Evolutionary conservation across 2,113 vertebrate species (phyloP).

Genomic region (Urocolius indicus): DNA sequence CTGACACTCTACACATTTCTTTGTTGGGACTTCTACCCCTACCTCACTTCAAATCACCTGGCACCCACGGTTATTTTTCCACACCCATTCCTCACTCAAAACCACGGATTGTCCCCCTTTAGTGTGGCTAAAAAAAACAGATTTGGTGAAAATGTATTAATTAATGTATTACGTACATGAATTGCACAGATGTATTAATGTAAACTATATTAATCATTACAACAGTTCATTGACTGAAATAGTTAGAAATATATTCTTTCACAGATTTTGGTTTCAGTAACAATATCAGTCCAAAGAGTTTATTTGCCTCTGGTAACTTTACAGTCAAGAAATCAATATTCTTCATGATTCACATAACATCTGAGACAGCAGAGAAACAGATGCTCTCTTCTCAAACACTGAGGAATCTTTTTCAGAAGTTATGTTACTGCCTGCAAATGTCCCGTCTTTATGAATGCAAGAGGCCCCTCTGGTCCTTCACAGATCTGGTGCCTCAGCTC

Average conservation of each 20-base stretch:
- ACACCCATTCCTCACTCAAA: neutral
- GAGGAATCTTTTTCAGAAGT: neutral
- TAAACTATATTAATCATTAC: neutral
- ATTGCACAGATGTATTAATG: too few relatives aligned
- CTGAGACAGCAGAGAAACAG: neutral
- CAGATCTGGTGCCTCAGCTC: neutral
- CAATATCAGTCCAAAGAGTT: neutral
- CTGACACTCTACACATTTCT: neutral
- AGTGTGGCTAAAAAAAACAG: neutral
- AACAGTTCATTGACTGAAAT: neutral
- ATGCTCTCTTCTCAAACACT: neutral
- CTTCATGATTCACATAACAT: rapidly evolving
- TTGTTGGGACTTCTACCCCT: neutral
- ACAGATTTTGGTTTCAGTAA: neutral
- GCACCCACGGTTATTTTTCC: neutral
- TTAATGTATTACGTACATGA: neutral
- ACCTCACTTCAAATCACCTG: neutral
- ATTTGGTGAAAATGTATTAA: neutral
- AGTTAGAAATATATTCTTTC: neutral
- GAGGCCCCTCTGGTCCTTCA: neutral
- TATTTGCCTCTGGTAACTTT: neutral
- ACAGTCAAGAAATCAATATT: neutral
- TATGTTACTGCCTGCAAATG: neutral
- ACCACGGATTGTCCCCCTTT: neutral
- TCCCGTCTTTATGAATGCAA: neutral